Percentiles rank a stretch among this genome's conserved stretches.
Conservation (phyloP, 2,888 invertebrate species). For the Lordiphosa fenestrarum region DNA sequence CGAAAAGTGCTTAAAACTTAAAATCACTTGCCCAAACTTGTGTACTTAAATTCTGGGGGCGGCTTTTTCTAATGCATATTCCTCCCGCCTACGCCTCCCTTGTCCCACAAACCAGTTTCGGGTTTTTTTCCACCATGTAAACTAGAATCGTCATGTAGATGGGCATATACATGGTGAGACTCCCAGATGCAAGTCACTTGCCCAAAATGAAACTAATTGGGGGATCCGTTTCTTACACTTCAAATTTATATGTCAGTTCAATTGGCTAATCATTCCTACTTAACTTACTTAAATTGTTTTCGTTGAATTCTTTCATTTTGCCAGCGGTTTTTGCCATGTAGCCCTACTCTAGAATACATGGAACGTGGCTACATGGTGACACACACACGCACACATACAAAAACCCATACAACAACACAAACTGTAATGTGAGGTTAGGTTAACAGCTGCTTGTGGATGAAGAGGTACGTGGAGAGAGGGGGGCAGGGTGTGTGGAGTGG, state of each 20-base stretch:
- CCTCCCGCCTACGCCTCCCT: constrained; percentile 12
- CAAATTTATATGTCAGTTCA: not conserved
- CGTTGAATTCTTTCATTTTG: not conserved
- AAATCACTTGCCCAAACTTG: not conserved
- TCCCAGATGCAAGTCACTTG: constrained; percentile 16
- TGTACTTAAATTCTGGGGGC: constrained; percentile 4
- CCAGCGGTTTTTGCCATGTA: constrained; percentile 45
- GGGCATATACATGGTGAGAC: constrained; percentile 55
- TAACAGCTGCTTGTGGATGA: no score
- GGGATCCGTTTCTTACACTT: not conserved
- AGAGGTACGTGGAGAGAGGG: no score
- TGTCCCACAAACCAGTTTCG: constrained; percentile 28
- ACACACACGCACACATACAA: constrained; percentile 3
- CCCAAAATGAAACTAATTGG: not conserved
- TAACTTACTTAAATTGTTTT: not conserved
- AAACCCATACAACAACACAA: not conserved
- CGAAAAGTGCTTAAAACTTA: constrained; percentile 21
- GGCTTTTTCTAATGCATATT: constrained; percentile 12
- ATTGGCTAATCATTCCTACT: not conserved
- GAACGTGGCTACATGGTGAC: constrained; percentile 42
- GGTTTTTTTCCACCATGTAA: constrained; percentile 36
- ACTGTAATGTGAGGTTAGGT: not conserved
- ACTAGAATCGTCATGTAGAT: constrained; percentile 48
- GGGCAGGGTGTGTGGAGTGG: no score
- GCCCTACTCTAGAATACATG: constrained; percentile 44